Percentiles rank a stretch among this genome's conserved stretches.
Evolutionary conservation across 2,797 vertebrate genomes (phyloP).

Genomic region (Oophaga sylvatica): DNA sequence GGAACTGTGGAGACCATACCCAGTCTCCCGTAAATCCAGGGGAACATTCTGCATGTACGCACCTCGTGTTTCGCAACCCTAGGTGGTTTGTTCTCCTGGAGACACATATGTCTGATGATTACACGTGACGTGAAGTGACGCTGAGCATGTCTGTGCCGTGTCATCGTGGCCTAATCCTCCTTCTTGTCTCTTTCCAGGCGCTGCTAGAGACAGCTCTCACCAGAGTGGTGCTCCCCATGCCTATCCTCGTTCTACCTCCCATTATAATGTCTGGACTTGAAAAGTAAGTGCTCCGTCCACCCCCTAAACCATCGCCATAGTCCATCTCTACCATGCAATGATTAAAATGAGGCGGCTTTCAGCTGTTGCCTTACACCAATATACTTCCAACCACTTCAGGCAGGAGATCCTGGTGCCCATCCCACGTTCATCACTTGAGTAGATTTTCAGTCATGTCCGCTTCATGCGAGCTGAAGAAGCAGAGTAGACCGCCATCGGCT

Average conservation of each 20-base stretch:
- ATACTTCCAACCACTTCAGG: too few species aligned
- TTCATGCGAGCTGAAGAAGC: too few species aligned
- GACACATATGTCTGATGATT: too few species aligned
- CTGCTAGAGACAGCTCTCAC: constrained; percentile 90
- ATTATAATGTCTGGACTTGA: constrained; percentile 90
- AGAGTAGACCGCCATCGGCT: too few species aligned
- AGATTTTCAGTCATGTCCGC: background rate
- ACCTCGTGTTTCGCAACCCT: too few species aligned
- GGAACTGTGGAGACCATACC: too few species aligned
- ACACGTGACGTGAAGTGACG: too few species aligned
- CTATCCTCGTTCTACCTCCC: constrained; percentile 90
- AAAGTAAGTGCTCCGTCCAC: constrained; percentile 78
- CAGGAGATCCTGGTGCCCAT: too few species aligned
- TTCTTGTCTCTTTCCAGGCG: constrained; percentile 75
- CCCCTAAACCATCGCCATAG: background rate
- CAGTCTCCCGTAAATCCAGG: too few species aligned
- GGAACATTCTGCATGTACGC: too few species aligned
- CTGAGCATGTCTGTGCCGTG: background rate
- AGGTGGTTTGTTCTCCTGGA: too few species aligned
- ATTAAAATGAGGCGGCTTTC: background rate
- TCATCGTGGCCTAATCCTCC: background rate
- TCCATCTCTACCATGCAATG: background rate
- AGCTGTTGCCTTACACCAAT: background rate
- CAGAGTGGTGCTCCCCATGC: constrained; percentile 89
- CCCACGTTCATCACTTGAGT: background rate